A percentile compares a stretch with the other conserved stretches of the same genome.
These are phyloP conservation scores for Drosophila nigritarsus DNA, from an alignment of 2,888 invertebrate species.

Conservation along the genomic window DNA sequence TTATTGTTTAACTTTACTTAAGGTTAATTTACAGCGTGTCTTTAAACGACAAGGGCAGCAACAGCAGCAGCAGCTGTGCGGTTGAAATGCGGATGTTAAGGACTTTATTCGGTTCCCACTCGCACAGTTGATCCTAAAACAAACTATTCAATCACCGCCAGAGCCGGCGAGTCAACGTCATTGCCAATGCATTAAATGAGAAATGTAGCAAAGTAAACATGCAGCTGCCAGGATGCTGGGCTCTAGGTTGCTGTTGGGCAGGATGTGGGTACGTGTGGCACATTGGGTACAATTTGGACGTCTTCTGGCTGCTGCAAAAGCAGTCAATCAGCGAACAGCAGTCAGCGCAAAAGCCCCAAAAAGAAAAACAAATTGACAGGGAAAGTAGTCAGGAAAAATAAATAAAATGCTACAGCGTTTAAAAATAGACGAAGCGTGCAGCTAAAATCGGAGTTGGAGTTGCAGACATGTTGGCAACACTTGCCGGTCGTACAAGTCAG, in stretches of 20 bases:
- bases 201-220: conserved; percentile 72
- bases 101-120: conserved; percentile 4
- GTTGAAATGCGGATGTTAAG: neutral
- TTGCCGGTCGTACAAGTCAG: conserved; percentile 16
- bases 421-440: conserved; percentile 67
- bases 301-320: conserved; percentile 39
- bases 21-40: conserved; percentile 8
- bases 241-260: neutral
- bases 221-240: conserved; percentile 45
- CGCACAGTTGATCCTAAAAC: conserved; percentile 39
- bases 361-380: conserved; percentile 18
- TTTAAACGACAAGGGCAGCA: conserved; percentile 10
- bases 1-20: neutral
- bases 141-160: conserved; percentile 76
- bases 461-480: conserved; percentile 58
- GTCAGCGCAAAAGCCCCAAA: conserved; percentile 37
- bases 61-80: conserved; percentile 12
- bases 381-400: conserved; percentile 50
- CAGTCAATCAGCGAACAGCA: conserved; percentile 66
- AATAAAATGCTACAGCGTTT: conserved; percentile 62
- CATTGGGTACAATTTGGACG: conserved; percentile 24
- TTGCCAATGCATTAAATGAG: conserved; percentile 74
- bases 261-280: conserved; percentile 34
- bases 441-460: conserved; percentile 18
- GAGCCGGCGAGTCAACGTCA: conserved; percentile 61